Evolutionary conservation across 2,113 vertebrate genomes (phyloP).

Genomic region (Nannobrachium achirus): DNA sequence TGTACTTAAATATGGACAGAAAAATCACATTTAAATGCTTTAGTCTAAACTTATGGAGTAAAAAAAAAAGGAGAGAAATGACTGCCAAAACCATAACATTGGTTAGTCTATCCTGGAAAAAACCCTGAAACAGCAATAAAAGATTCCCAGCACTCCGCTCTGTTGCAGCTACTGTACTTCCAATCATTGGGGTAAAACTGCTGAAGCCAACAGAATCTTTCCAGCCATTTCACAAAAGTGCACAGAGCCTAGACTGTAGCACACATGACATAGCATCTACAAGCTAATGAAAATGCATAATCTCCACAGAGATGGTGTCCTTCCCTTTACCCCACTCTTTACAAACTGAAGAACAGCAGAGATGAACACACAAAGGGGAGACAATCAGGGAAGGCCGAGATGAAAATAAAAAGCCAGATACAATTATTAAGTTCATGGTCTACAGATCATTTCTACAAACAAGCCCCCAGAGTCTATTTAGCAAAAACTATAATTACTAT

Average conservation of each 20-base stretch:
- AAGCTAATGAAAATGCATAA: conserved; percentile 62
- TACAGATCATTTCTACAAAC: neutral
- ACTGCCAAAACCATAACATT: conserved; percentile 39
- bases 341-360: conserved; percentile 5
- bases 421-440: conserved; percentile 6
- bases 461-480: neutral
- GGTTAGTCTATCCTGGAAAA: conserved; percentile 39
- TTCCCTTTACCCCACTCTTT: conserved; percentile 32
- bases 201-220: conserved; percentile 69
- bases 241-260: conserved; percentile 48
- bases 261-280: conserved; percentile 54
- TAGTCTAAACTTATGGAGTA: conserved; percentile 8
- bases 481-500: conserved; percentile 1
- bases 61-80: conserved; percentile 15
- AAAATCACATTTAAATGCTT: too few relatives aligned
- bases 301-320: conserved; percentile 59
- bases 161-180: conserved; percentile 54
- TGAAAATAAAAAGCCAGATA: conserved; percentile 22
- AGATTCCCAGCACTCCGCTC: conserved; percentile 48
- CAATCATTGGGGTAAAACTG: conserved; percentile 70
- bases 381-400: conserved; percentile 10
- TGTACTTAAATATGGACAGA: too few relatives aligned
- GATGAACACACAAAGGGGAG: neutral
- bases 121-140: conserved; percentile 67
- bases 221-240: conserved; percentile 62